Percentiles rank a stretch among this genome's conserved stretches.
Evolutionary conservation across 2,888 invertebrate species (phyloP).

Genomic region (Apamea anceps): DNA sequence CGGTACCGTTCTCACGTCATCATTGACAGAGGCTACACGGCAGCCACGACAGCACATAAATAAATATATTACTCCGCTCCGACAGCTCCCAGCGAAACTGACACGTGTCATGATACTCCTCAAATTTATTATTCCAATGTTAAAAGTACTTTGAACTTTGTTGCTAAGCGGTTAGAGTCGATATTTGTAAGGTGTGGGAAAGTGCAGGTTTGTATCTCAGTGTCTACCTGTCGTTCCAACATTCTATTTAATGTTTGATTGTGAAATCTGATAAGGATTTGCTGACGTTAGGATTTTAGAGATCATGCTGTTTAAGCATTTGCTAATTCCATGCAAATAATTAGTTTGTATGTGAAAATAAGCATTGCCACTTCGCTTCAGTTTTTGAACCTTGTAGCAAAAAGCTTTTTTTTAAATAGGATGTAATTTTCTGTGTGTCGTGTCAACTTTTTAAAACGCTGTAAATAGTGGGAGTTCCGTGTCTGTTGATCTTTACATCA

Average conservation of each 20-base stretch:
- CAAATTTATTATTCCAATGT: slow-evolving; percentile 71
- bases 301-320: slow-evolving; percentile 27
- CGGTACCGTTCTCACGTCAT: slow-evolving; percentile 79
- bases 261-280: slow-evolving; percentile 73
- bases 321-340: slow-evolving; percentile 12
- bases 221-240: slow-evolving; percentile 82
- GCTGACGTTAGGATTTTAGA: slow-evolving; percentile 45
- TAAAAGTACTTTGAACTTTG: slow-evolving; percentile 62
- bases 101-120: slow-evolving; percentile 82
- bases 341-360: background rate
- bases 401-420: background rate
- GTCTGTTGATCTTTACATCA: background rate
- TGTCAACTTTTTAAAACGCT: background rate
- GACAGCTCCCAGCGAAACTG: slow-evolving; percentile 85
- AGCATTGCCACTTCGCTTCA: background rate
- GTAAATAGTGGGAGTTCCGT: slow-evolving; percentile 12
- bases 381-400: background rate
- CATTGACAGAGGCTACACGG: slow-evolving; percentile 73
- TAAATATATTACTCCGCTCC: slow-evolving; percentile 85
- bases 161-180: slow-evolving; percentile 42
- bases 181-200: slow-evolving; percentile 43
- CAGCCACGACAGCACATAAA: slow-evolving; percentile 79
- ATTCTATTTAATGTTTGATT: slow-evolving; percentile 81
- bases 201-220: slow-evolving; percentile 66
- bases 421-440: background rate